Conservation (phyloP, 2,797 vertebrate species). For the Pagetopsis macropterus region DNA sequence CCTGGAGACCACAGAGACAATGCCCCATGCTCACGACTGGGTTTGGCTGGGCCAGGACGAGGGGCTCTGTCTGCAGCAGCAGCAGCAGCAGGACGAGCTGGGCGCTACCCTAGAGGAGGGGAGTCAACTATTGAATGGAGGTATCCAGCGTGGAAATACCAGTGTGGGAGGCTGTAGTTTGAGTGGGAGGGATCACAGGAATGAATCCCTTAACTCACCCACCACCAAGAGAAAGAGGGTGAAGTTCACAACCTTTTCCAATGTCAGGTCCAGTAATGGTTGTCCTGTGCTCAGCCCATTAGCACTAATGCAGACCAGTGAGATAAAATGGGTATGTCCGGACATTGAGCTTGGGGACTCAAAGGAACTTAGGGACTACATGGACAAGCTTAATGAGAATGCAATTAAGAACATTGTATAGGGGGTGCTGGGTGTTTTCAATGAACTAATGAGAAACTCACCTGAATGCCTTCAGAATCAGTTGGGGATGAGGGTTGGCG, state of each 20-base stretch:
- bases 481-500: conserved; percentile 39
- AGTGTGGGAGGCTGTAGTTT: conserved; percentile 77
- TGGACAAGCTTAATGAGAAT: conserved; percentile 90
- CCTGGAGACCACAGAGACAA: conserved; percentile 86
- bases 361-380: conserved; percentile 88
- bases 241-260: conserved; percentile 94
- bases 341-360: conserved; percentile 89
- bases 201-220: conserved; percentile 89
- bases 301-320: conserved; percentile 85
- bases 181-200: conserved; percentile 80
- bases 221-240: conserved; percentile 94
- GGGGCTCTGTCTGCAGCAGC: conserved; percentile 84
- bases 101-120: conserved; percentile 86
- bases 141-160: conserved; percentile 71
- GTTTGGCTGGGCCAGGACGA: conserved; percentile 95
- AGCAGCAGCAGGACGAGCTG: conserved; percentile 87
- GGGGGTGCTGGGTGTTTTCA: conserved; percentile 59
- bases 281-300: conserved; percentile 88
- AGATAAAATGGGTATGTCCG: conserved; percentile 93
- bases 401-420: conserved; percentile 82
- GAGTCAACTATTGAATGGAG: conserved; percentile 86
- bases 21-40: conserved; percentile 96
- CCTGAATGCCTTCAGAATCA: conserved; percentile 85
- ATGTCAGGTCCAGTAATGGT: conserved; percentile 86
- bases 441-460: conserved; percentile 81